Evolutionary conservation across 2,113 vertebrate genomes (phyloP).

Genomic region (Semnornis frantzii): DNA sequence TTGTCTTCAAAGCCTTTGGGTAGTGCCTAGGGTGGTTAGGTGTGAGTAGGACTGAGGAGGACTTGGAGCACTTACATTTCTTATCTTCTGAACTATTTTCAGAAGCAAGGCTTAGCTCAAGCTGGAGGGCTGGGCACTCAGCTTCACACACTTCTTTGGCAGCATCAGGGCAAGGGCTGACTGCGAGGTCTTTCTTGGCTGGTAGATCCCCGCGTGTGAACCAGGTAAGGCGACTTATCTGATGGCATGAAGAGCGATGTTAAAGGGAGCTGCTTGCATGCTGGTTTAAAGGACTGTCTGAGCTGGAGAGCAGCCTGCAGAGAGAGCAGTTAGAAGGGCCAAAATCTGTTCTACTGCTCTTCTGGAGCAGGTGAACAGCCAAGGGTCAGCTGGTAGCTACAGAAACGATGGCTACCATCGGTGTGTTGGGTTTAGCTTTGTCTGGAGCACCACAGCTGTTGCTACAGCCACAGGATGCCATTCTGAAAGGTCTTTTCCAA

Average conservation of each 20-base stretch:
- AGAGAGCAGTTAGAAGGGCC: neutral
- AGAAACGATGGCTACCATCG: neutral
- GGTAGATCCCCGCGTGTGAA: slow-evolving; percentile 81
- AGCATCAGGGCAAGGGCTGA: slow-evolving; percentile 8
- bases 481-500: neutral
- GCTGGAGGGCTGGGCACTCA: slow-evolving; percentile 22
- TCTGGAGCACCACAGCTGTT: fast-evolving
- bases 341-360: neutral
- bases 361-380: neutral
- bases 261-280: neutral
- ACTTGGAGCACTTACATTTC: slow-evolving; percentile 22
- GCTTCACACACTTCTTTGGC: neutral
- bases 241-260: neutral
- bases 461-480: fast-evolving
- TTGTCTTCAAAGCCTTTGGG: neutral
- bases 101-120: slow-evolving; percentile 44
- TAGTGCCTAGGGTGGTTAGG: neutral
- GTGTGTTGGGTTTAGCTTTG: neutral
- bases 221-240: slow-evolving; percentile 92
- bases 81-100: neutral
- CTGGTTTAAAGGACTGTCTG: neutral
- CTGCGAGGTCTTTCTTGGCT: slow-evolving; percentile 26
- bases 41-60: neutral
- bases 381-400: neutral
- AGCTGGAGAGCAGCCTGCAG: neutral